Percentiles rank a stretch among this genome's conserved stretches.
Conservation (phyloP, 1,140 invertebrate genomes). For the Galleria mellonella region DNA sequence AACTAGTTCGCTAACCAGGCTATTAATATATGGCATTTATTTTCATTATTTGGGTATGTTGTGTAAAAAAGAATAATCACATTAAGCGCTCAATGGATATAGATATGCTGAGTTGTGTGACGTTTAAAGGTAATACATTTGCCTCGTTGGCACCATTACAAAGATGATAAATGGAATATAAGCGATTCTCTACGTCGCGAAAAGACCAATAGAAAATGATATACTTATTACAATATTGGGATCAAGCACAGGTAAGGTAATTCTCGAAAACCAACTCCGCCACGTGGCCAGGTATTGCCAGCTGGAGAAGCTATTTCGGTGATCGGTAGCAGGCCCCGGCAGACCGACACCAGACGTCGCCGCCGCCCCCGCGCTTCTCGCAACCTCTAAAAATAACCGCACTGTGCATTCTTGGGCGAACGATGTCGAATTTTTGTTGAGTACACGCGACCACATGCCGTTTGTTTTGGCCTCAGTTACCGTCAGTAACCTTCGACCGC, state of each 20-base stretch:
- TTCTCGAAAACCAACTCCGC: constrained; percentile 23
- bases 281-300: constrained; percentile 70
- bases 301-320: constrained; percentile 71
- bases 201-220: too few relatives aligned
- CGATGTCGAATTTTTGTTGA: constrained; percentile 73
- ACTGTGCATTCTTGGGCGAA: constrained; percentile 72
- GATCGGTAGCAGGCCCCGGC: constrained; percentile 63
- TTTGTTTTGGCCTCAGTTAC: constrained; percentile 61
- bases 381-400: constrained; percentile 63
- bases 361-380: constrained; percentile 66
- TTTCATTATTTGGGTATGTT: too few relatives aligned
- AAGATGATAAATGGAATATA: too few relatives aligned
- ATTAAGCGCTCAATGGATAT: too few relatives aligned
- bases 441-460: constrained; percentile 66
- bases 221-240: too few relatives aligned
- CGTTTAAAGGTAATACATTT: too few relatives aligned
- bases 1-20: too few relatives aligned
- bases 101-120: too few relatives aligned
- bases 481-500: constrained; percentile 40
- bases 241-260: constrained; percentile 24
- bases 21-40: too few relatives aligned
- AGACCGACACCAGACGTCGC: constrained; percentile 72
- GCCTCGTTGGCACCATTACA: too few relatives aligned
- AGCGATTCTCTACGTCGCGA: too few relatives aligned
- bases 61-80: too few relatives aligned